These are phyloP conservation scores for Ylistrum balloti DNA, from an alignment of 1,140 invertebrate species.

Conservation along the genomic window DNA sequence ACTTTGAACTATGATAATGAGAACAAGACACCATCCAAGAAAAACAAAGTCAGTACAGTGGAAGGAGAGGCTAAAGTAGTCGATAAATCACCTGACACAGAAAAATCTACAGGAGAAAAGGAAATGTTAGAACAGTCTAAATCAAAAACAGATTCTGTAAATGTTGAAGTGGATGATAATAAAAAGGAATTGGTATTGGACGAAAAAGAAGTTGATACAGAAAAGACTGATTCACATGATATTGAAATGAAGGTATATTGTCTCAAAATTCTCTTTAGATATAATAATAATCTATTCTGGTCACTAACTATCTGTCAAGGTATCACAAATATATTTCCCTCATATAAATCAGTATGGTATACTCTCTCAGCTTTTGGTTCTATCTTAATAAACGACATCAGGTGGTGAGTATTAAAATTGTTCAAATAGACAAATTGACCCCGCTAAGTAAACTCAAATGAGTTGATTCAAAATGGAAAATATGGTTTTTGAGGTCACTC, in stretches of 20 bases:
- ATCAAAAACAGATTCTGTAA: neutral
- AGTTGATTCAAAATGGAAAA: too few species aligned
- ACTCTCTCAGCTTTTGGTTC: too few species aligned
- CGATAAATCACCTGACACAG: neutral
- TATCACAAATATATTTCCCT: too few species aligned
- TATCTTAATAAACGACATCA: too few species aligned
- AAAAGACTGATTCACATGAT: neutral
- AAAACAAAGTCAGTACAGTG: neutral
- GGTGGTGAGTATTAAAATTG: too few species aligned
- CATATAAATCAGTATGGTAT: too few species aligned
- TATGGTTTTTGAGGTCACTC: too few species aligned
- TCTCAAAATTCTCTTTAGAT: too few species aligned
- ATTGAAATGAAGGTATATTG: neutral
- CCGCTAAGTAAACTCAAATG: too few species aligned
- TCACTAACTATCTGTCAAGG: too few species aligned
- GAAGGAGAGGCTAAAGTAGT: neutral
- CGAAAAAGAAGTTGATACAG: slow-evolving; percentile 39
- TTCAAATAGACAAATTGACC: too few species aligned
- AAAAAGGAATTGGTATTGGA: slow-evolving; percentile 42
- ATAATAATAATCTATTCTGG: too few species aligned
- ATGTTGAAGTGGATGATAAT: slow-evolving; percentile 46
- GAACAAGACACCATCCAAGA: slow-evolving; percentile 42
- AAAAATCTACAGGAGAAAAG: neutral
- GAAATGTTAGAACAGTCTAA: neutral
- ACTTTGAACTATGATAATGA: slow-evolving; percentile 54